Percentiles rank a stretch among this genome's conserved stretches.
Evolutionary conservation across 2,888 invertebrate species (phyloP).

Genomic region (Beris chalybata): DNA sequence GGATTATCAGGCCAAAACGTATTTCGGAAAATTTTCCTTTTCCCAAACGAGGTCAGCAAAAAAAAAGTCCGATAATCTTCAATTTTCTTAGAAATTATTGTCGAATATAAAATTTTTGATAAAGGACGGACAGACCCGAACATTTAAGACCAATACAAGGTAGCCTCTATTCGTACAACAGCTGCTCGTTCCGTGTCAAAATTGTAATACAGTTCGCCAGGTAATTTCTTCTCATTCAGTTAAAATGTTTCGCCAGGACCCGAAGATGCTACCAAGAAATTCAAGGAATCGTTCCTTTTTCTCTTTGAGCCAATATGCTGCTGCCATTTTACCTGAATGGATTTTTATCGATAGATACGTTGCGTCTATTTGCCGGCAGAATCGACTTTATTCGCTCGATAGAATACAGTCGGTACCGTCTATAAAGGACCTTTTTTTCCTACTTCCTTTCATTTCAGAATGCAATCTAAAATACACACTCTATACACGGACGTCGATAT

Average conservation of each 20-base stretch:
- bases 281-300: too few species aligned
- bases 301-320: conserved; percentile 1
- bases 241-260: too few species aligned
- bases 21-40: too few species aligned
- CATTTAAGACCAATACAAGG: too few species aligned
- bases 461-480: conserved; percentile 9
- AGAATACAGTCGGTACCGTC: background rate
- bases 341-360: conserved; percentile 18
- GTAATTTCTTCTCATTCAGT: conserved; percentile 15
- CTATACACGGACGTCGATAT: too few species aligned
- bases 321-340: conserved; percentile 16
- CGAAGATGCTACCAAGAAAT: too few species aligned
- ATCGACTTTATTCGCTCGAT: conserved; percentile 24
- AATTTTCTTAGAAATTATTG: too few species aligned
- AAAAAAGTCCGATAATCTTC: too few species aligned
- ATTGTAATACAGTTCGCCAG: conserved; percentile 17
- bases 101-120: too few species aligned
- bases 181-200: conserved; percentile 11
- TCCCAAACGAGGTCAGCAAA: too few species aligned
- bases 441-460: conserved; percentile 4
- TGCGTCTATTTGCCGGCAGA: background rate
- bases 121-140: too few species aligned
- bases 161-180: background rate
- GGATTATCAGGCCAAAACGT: too few species aligned
- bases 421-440: background rate